phyloP scores from a whole-genome alignment of 2,797 vertebrate species.

The Ptychobarbus kaznakovi region DNA sequence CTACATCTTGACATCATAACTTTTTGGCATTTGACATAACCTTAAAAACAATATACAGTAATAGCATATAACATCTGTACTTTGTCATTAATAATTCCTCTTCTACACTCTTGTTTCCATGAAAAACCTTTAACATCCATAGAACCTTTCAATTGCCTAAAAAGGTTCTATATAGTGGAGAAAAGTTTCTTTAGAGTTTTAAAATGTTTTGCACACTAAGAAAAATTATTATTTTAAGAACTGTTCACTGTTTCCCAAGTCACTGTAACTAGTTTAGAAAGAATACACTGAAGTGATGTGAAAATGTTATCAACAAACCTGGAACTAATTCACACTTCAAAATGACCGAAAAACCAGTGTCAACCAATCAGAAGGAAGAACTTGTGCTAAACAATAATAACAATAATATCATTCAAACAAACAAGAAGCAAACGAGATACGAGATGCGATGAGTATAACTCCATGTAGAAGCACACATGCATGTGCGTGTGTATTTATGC shows the following conservation, averaged over 20 bases:
- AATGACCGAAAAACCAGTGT: background rate
- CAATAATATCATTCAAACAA: background rate
- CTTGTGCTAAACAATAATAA: background rate
- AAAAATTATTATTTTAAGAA: background rate
- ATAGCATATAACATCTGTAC: background rate
- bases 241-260: background rate
- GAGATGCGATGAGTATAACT: background rate
- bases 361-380: background rate
- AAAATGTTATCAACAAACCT: constrained; percentile 1
- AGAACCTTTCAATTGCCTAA: background rate
- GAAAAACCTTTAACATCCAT: background rate
- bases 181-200: background rate
- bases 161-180: background rate
- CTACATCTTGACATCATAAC: background rate
- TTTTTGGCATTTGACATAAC: background rate
- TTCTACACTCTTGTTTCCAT: background rate
- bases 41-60: background rate
- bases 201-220: background rate
- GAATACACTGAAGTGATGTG: background rate
- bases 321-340: background rate
- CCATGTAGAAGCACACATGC: background rate
- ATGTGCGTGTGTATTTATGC: background rate
- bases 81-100: background rate
- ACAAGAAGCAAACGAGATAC: background rate
- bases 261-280: background rate